Evolutionary conservation across 1,140 invertebrate species (phyloP), one percentile per base, ranked within the genome.

Genomic region (Drosophila ogumai): DNA sequence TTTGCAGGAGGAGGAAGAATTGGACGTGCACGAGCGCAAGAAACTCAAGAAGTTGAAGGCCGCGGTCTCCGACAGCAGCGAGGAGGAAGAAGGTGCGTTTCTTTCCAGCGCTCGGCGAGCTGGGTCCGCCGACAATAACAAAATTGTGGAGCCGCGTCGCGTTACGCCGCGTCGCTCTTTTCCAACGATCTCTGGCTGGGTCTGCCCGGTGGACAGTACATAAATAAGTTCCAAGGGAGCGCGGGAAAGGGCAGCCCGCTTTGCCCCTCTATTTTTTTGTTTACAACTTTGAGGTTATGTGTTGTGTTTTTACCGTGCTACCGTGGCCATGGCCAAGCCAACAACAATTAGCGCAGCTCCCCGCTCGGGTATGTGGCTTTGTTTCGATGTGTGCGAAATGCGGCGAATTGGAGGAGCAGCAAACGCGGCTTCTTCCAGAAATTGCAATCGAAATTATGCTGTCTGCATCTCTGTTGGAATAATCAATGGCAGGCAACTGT

Each of bases 61-160:
- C 17, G 93, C 95, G 73, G 94, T 96, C 63, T 94, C 94, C 82
- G 94, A 94, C 84, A 95, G 95, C 46, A 95, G 95, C 46, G 95
- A 95, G 57, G 92, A 92, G 38, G 95, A 95, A 52, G 95, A 95
- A 88, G 94, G 94, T 94, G 38, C 32, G 79, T 79, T 68, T 71
- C 25, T 19, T 15, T 34, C 22, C n/a, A 64, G 34, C 22, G 31
- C 6, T 31, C 28, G 25, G 17, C 25, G 25, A 9, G 47, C 50
- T 31, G 5, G 4, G 58, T 32, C 55, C 19, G 36, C 36, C 10
- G 52, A 69, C 64, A 28, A 68, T 31, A 67, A 47, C 67, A 55
- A 41, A 57, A 47, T 28, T 66, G 8, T 41, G 38, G 10, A 1
- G 9, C 28, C n/a, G 43, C 43, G n/a, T 28, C 25, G 25, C n/a